These are phyloP conservation scores for Microtus montanus DNA, from an alignment of 2,113 vertebrate genomes.

Conservation along the genomic window DNA sequence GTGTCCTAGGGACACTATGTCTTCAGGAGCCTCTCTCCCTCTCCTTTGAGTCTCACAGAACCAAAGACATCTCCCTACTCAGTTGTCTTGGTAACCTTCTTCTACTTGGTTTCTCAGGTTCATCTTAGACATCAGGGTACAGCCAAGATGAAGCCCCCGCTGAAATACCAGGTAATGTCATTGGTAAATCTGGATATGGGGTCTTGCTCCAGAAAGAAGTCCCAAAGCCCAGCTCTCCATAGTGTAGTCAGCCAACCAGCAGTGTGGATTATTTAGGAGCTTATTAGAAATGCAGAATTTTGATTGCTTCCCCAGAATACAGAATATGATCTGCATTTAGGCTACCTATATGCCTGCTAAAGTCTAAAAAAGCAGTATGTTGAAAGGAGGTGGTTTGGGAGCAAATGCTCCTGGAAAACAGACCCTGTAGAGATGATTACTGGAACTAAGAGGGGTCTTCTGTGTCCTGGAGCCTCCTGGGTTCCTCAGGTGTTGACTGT, in stretches of 20 bases:
- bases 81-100: not conserved
- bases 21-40: not conserved
- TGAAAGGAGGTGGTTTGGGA: not conserved
- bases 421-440: not conserved
- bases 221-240: not conserved
- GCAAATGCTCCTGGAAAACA: not conserved
- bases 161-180: not conserved
- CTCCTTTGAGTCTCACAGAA: not conserved
- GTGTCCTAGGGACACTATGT: not conserved
- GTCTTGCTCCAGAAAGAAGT: not conserved
- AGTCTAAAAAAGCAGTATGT: not conserved
- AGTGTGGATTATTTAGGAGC: not conserved
- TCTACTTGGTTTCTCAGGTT: slow-evolving; percentile 23
- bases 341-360: not conserved
- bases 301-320: not conserved
- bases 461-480: not conserved
- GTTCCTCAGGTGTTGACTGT: not conserved
- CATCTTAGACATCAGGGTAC: not conserved
- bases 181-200: not conserved
- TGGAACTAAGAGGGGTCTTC: not conserved
- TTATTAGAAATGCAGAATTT: not conserved
- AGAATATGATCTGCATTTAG: not conserved
- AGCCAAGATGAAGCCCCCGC: not conserved
- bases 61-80: not conserved
- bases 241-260: not conserved